Conservation (phyloP, 2,888 invertebrate species). For the Hermaeophaga mercurialis region DNA sequence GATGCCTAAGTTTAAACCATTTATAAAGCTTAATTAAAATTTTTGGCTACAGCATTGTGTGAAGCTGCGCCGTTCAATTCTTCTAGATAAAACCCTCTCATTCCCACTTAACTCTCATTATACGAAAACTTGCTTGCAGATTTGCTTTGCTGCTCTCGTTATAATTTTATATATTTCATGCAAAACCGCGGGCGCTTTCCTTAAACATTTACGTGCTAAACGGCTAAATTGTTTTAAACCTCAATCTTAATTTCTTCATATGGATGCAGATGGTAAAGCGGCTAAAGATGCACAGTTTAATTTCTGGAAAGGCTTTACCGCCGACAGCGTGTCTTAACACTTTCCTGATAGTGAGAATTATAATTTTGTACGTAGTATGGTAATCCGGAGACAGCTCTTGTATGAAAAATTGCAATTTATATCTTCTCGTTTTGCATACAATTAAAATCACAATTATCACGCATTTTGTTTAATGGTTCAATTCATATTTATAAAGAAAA, state of each 20-base stretch:
- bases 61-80: slow-evolving; percentile 12
- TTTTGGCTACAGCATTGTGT: slow-evolving; percentile 7
- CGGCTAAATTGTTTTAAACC: slow-evolving; percentile 35
- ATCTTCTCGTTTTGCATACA: no score
- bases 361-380: neutral
- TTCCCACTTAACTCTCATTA: slow-evolving; percentile 25
- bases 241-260: slow-evolving; percentile 37
- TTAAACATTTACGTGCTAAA: slow-evolving; percentile 35
- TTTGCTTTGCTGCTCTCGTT: slow-evolving; percentile 28
- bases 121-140: slow-evolving; percentile 26
- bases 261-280: slow-evolving; percentile 36
- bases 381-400: no score
- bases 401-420: no score
- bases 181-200: slow-evolving; percentile 27
- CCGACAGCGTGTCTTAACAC: slow-evolving; percentile 19
- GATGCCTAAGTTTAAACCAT: slow-evolving; percentile 16
- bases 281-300: slow-evolving; percentile 27
- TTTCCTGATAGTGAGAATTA: slow-evolving; percentile 12
- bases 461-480: no score
- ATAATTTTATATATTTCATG: slow-evolving; percentile 33
- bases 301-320: slow-evolving; percentile 19
- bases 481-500: no score
- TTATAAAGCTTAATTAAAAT: slow-evolving; percentile 24
- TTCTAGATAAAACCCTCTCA: slow-evolving; percentile 23
- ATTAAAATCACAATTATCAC: no score